Percentiles rank a stretch among this genome's conserved stretches.
Conservation (phyloP, 2,888 invertebrate species). For the Carpatolechia fugitivella region DNA sequence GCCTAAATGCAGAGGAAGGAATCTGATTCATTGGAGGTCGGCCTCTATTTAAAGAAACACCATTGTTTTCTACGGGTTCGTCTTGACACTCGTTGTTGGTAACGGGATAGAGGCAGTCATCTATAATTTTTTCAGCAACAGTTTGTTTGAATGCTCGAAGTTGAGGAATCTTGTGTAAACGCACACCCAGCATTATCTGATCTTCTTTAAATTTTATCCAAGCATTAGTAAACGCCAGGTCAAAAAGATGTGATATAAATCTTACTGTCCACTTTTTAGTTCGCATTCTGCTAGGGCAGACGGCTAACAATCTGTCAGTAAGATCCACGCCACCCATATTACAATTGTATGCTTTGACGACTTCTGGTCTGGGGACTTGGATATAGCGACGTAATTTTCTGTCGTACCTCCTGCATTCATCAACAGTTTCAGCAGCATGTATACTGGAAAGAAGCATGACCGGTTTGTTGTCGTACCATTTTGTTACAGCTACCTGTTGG, state of each 20-base stretch:
- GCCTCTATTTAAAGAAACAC: background rate
- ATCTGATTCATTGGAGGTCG: background rate
- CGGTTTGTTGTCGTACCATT: constrained; percentile 23
- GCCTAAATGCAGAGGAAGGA: background rate
- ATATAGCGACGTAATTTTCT: constrained; percentile 15
- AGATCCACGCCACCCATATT: constrained; percentile 26
- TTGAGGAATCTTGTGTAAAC: background rate
- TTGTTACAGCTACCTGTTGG: constrained; percentile 17
- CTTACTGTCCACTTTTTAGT: background rate
- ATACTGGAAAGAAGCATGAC: constrained; percentile 16
- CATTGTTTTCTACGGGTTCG: background rate
- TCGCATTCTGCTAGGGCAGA: background rate
- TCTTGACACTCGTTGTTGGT: background rate
- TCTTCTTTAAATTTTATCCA: background rate
- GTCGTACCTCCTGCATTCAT: constrained; percentile 20
- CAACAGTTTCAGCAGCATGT: constrained; percentile 15
- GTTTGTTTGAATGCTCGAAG: background rate
- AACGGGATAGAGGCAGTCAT: background rate
- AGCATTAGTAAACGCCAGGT: background rate
- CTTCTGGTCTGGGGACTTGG: constrained; percentile 16
- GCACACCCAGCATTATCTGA: background rate
- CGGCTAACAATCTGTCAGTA: constrained; percentile 4
- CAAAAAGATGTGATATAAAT: background rate
- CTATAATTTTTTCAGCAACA: background rate
- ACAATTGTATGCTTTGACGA: constrained; percentile 20